Evolutionary conservation across 1,140 invertebrate genomes (phyloP).

Genomic region (Propsilocerus akamusi): DNA sequence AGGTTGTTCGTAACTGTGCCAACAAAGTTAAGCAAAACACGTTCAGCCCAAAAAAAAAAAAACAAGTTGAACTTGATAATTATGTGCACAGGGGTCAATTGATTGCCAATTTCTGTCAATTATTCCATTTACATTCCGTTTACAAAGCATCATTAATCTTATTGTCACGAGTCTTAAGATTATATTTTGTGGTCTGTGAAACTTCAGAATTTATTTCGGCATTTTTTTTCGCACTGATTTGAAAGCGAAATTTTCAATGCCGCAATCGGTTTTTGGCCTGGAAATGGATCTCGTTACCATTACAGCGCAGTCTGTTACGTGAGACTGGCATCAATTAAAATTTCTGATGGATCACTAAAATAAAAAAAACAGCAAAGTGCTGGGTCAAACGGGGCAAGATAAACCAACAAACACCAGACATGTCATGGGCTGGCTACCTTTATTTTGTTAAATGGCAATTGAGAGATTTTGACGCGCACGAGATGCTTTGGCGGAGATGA

Average conservation of each 20-base stretch:
- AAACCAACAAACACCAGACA: too few relatives aligned
- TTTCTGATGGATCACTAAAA: background rate
- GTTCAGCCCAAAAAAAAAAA: too few relatives aligned
- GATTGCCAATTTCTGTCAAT: too few relatives aligned
- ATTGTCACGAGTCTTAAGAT: too few relatives aligned
- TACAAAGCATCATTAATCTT: background rate
- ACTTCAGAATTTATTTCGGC: background rate
- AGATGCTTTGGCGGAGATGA: background rate
- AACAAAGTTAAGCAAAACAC: background rate
- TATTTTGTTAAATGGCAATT: background rate
- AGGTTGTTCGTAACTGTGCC: background rate
- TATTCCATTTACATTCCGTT: background rate
- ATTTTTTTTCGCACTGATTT: background rate
- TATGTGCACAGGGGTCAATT: too few relatives aligned
- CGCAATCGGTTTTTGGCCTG: background rate
- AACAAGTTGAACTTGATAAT: too few relatives aligned
- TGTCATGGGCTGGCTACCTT: too few relatives aligned
- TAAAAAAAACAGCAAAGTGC: too few relatives aligned
- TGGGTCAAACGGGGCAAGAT: background rate
- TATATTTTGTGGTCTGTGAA: too few relatives aligned
- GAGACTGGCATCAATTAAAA: background rate
- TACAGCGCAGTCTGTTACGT: background rate
- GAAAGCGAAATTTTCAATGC: background rate
- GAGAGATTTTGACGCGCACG: background rate
- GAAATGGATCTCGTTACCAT: background rate